Evolutionary conservation across 2,797 vertebrate genomes (phyloP).

Genomic region (Taeniopygia guttata): DNA sequence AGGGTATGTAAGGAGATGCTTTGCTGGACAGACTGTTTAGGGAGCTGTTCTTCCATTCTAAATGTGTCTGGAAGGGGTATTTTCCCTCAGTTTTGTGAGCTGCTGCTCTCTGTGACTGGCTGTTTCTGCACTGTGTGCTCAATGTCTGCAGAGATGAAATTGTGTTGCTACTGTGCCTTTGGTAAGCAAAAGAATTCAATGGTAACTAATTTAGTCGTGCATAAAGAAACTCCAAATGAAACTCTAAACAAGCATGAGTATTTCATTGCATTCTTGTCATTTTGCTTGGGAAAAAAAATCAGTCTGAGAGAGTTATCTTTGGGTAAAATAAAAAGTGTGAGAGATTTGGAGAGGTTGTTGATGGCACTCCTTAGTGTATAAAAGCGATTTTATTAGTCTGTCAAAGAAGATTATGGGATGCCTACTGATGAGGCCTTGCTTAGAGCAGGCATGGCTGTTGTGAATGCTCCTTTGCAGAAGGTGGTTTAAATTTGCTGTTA

Average conservation of each 20-base stretch:
- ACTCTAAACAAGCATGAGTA: neutral
- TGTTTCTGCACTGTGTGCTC: neutral
- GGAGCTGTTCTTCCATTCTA: neutral
- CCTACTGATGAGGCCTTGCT: neutral
- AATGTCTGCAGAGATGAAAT: neutral
- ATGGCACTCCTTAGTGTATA: conserved; percentile 16
- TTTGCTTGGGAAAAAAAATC: neutral
- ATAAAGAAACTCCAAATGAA: neutral
- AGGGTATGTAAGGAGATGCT: neutral
- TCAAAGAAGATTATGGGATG: neutral
- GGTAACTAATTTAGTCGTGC: neutral
- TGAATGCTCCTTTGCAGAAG: neutral
- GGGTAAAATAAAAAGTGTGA: conserved; percentile 4
- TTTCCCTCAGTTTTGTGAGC: neutral
- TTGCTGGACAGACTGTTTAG: neutral
- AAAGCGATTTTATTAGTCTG: conserved; percentile 6
- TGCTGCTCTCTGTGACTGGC: neutral
- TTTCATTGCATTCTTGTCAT: neutral
- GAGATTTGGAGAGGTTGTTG: neutral
- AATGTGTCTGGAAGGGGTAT: neutral
- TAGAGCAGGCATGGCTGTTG: neutral
- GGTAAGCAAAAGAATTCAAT: neutral
- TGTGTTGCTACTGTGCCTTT: neutral
- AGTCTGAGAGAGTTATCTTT: neutral
- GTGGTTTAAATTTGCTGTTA: neutral